Conservation (phyloP, 2,113 vertebrate species). For the Lamprologus sp. region DNA sequence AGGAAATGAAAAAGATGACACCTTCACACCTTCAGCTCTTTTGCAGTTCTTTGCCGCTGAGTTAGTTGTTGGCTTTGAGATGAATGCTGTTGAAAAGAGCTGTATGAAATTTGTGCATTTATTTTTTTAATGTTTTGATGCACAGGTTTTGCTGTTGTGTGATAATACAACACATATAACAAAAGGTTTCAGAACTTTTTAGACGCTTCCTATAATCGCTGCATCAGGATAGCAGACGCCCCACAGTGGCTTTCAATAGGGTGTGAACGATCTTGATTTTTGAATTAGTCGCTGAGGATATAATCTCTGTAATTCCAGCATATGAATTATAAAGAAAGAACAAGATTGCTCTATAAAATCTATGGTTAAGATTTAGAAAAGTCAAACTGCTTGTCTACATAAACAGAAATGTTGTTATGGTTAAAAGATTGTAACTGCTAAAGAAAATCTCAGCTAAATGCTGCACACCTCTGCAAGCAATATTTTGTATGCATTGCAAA, state of each 20-base stretch:
- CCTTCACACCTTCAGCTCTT: not conserved
- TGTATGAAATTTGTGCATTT: not conserved
- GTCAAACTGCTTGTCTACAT: too few relatives aligned
- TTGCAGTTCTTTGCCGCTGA: not conserved
- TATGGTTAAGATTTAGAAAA: not conserved
- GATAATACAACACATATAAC: not conserved
- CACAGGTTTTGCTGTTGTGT: not conserved
- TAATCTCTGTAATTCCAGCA: not conserved
- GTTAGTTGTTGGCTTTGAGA: not conserved
- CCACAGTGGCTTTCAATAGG: not conserved
- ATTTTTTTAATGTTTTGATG: not conserved
- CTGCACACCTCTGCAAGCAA: not conserved
- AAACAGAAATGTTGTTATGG: not conserved
- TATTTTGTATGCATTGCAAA: not conserved
- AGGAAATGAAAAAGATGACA: constrained; percentile 15
- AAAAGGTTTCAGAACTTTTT: not conserved
- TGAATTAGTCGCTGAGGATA: not conserved
- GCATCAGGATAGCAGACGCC: not conserved
- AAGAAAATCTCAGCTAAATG: not conserved
- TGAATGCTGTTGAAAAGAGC: not conserved
- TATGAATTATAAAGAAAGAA: not conserved
- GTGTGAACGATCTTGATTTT: not conserved
- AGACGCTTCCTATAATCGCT: not conserved
- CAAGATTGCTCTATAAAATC: not conserved
- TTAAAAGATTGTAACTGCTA: not conserved